Evolutionary conservation across 2,888 invertebrate genomes (phyloP), one percentile per base, ranked within the genome.

Genomic region (Iselma pallidipennis): DNA sequence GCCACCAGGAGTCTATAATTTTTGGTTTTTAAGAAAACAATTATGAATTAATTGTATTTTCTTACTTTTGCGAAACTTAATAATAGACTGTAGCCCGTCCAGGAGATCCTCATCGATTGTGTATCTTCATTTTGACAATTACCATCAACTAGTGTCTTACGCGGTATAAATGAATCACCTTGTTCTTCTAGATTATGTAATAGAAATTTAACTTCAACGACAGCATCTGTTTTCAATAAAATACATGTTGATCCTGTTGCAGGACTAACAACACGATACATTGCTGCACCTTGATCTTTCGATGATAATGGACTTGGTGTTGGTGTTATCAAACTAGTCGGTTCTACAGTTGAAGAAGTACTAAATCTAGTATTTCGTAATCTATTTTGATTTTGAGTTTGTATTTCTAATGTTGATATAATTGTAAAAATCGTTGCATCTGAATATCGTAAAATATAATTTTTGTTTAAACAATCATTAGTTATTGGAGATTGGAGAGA

Each of bases 31-130:
- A 25, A 50, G 23, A 26, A 14, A 55, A 28, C 21, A 37, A 58
- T 58, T 6, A 28, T 19, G 16, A 45, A 29, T n/a, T 33, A 10
- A 28, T 33, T 16, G 14, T 16, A 14, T 16, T 5, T 12, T 48
- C 51, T 49, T 68, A 94, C 94, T 88, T 94, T 94, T 61, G 89
- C 88, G 75, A 95, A 95, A 67, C 86, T 86, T 84, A 91, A 90
- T 56, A 87, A 86, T 45, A 95, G 81, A 0, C 87, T 85, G 75
- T 92, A 94, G 48, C 89, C 90, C 61, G 88, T 88, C 86, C 94
- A 94, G 6, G 87, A 87, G 55, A 94, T 83, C 51, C 87, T 85
- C 76, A 94, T 85, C 3, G 86, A 86, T 37, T 91, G 91, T 21
- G 85, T 83, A 70, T 93, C 93, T 31, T 91, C 90, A 66, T 89